A percentile compares a stretch with the other conserved stretches of the same genome.
Conservation (phyloP, 2,888 invertebrate genomes). For the Sericinus montela region DNA sequence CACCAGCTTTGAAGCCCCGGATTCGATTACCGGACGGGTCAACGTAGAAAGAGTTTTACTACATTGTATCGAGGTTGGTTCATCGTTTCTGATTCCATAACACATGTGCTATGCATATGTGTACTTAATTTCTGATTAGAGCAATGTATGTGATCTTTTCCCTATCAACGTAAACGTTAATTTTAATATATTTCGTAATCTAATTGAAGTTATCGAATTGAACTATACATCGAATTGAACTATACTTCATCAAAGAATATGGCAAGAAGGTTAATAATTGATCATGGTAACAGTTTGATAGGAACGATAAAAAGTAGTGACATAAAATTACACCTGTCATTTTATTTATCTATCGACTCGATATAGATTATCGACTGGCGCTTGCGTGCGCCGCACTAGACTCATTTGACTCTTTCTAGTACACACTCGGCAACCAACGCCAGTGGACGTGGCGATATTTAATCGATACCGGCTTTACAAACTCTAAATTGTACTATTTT, state of each 20-base stretch:
- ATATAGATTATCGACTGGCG: conserved; percentile 34
- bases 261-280: background rate
- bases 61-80: too few species aligned
- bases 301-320: conserved; percentile 13
- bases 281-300: conserved; percentile 13
- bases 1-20: too few species aligned
- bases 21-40: too few species aligned
- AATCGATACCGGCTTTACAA: conserved; percentile 44
- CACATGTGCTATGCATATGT: too few species aligned
- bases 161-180: too few species aligned
- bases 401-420: conserved; percentile 51
- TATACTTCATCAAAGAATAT: background rate
- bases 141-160: too few species aligned
- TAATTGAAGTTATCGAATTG: background rate
- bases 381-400: conserved; percentile 67
- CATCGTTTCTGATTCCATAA: too few species aligned
- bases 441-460: conserved; percentile 41
- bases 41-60: too few species aligned
- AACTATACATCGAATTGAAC: too few species aligned
- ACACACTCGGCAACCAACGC: conserved; percentile 50
- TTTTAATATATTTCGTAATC: background rate
- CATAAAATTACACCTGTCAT: conserved; percentile 20
- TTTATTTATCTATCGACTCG: conserved; percentile 53
- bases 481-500: conserved; percentile 32
- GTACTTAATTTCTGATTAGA: too few species aligned